Percentiles rank a stretch among this genome's conserved stretches.
phyloP scores from a whole-genome alignment of 2,113 vertebrate genomes.

The Psilopogon haemacephalus region DNA sequence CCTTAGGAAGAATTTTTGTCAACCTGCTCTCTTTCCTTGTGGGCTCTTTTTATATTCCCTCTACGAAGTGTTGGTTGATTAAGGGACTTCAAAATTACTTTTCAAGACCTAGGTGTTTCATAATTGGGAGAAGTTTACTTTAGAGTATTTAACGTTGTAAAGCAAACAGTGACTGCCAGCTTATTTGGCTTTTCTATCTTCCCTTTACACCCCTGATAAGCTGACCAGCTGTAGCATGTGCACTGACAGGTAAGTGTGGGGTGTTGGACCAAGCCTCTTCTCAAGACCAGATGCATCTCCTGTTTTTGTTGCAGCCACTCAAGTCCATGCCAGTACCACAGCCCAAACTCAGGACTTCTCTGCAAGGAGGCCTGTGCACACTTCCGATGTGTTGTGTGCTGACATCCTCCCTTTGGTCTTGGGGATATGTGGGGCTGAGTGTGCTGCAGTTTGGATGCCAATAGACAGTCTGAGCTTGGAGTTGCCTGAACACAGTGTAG shows the following conservation, averaged over 20 bases:
- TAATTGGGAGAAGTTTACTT: neutral
- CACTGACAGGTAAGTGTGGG: neutral
- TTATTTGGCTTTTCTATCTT: neutral
- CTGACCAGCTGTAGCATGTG: accelerated
- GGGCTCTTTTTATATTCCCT: neutral
- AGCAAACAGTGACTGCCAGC: neutral
- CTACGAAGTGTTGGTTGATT: neutral
- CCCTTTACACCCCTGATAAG: neutral
- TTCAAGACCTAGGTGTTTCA: neutral
- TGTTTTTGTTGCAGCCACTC: neutral
- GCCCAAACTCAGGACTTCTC: neutral
- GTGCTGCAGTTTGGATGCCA: accelerated
- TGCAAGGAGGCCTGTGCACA: accelerated
- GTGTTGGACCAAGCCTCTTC: neutral
- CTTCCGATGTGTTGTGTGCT: accelerated
- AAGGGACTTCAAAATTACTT: neutral
- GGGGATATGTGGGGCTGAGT: accelerated
- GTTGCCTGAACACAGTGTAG: neutral
- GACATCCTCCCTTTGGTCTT: neutral
- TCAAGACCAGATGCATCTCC: neutral
- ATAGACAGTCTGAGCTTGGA: neutral
- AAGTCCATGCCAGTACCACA: accelerated
- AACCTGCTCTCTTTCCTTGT: neutral
- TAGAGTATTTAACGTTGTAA: neutral
- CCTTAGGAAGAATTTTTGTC: neutral